Conservation (phyloP, 2,888 invertebrate species). For the Erynnis tages region DNA sequence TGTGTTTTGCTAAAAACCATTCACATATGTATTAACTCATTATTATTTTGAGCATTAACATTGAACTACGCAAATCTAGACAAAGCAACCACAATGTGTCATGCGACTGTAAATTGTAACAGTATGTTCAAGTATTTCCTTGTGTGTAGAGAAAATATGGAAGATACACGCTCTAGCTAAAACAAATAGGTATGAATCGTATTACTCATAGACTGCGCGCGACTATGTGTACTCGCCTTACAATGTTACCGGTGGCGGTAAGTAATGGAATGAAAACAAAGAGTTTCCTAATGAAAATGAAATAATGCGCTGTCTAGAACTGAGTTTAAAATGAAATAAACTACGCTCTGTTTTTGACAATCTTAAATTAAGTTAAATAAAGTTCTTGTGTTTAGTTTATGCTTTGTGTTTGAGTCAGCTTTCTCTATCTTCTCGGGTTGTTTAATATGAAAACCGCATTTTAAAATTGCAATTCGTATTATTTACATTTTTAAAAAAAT, state of each 20-base stretch:
- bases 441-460: no score
- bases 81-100: slow-evolving; percentile 5
- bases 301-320: background rate
- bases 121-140: slow-evolving; percentile 1
- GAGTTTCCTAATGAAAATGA: slow-evolving; percentile 17
- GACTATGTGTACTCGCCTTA: slow-evolving; percentile 1
- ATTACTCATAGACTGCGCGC: background rate
- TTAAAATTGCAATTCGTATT: no score
- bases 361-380: background rate
- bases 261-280: slow-evolving; percentile 28
- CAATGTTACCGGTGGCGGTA: slow-evolving; percentile 12
- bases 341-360: background rate
- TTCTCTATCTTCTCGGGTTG: no score
- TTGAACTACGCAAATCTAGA: background rate
- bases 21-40: no score
- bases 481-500: no score
- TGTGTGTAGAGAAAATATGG: slow-evolving; percentile 4
- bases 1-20: no score
- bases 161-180: background rate
- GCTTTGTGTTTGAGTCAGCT: background rate
- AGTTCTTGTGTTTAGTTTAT: background rate
- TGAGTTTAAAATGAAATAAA: slow-evolving; percentile 5
- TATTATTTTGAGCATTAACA: no score
- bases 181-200: background rate
- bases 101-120: background rate